These are phyloP conservation scores for Probaryconus sp. DNA, from an alignment of 1,140 invertebrate species.

Conservation along the genomic window DNA sequence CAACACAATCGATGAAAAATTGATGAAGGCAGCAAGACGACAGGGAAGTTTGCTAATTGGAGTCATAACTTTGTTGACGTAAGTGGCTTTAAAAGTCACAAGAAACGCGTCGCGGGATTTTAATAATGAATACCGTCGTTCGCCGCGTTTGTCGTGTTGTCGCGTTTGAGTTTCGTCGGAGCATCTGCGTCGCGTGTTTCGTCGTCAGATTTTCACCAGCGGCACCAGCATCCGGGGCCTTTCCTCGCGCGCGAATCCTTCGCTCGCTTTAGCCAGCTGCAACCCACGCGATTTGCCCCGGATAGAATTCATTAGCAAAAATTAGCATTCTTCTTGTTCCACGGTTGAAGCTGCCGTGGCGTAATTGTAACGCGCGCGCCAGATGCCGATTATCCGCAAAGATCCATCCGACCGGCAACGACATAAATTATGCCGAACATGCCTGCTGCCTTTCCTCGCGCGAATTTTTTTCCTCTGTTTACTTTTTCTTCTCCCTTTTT, in stretches of 20 bases:
- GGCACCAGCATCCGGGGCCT: no score
- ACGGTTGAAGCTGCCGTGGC: conserved; percentile 25
- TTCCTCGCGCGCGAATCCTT: conserved; percentile 12
- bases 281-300: conserved; percentile 39
- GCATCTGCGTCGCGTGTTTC: no score
- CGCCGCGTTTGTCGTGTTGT: no score
- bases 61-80: not conserved
- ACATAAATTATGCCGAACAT: conserved; percentile 55
- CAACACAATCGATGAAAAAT: conserved; percentile 1
- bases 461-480: no score
- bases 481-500: no score
- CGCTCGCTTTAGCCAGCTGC: conserved; percentile 13
- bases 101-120: no score
- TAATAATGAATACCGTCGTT: no score
- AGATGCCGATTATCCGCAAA: conserved; percentile 50
- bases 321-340: conserved; percentile 53
- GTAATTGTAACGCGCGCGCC: conserved; percentile 35
- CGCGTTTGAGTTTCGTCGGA: no score
- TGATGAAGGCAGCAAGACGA: conserved; percentile 11
- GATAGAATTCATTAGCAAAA: conserved; percentile 59
- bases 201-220: no score
- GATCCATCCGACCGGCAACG: conserved; percentile 19
- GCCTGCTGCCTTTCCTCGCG: no score
- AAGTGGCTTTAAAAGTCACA: not conserved
- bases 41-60: not conserved